Evolutionary conservation across 2,113 vertebrate species (phyloP).

Genomic region (Nothobranchius furzeri): DNA sequence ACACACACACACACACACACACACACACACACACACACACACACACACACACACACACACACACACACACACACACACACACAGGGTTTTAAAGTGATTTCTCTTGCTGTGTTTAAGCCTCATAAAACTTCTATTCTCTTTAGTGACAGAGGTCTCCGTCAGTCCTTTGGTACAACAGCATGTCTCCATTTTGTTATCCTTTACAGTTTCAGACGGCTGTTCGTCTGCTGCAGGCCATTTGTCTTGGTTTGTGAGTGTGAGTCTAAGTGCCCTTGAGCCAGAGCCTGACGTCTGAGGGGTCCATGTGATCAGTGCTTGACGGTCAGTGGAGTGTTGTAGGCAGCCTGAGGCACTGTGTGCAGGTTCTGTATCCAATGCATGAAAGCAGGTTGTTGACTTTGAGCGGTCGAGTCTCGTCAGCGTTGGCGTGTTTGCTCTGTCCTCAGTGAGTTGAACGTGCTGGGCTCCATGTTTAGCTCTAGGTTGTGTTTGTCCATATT

Average conservation of each 20-base stretch:
- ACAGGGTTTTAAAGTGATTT: no score
- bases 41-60: no score
- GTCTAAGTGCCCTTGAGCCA: constrained; percentile 33
- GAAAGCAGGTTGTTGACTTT: neutral
- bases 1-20: no score
- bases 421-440: neutral
- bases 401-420: neutral
- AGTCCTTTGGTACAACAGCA: neutral
- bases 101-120: no score
- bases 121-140: no score
- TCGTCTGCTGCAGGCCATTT: neutral
- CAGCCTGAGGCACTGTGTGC: neutral
- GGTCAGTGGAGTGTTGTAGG: no score
- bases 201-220: neutral
- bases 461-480: neutral
- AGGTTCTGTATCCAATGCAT: neutral
- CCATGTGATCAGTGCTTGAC: neutral
- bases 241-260: constrained; percentile 23
- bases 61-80: no score
- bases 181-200: constrained; percentile 1
- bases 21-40: no score
- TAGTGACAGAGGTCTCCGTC: no score
- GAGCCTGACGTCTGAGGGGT: constrained; percentile 7
- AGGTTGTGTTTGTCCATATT: constrained; percentile 23
- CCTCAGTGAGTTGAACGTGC: constrained; percentile 3